Evolutionary conservation across 2,888 invertebrate species (phyloP).

Genomic region (Pammene aurita): DNA sequence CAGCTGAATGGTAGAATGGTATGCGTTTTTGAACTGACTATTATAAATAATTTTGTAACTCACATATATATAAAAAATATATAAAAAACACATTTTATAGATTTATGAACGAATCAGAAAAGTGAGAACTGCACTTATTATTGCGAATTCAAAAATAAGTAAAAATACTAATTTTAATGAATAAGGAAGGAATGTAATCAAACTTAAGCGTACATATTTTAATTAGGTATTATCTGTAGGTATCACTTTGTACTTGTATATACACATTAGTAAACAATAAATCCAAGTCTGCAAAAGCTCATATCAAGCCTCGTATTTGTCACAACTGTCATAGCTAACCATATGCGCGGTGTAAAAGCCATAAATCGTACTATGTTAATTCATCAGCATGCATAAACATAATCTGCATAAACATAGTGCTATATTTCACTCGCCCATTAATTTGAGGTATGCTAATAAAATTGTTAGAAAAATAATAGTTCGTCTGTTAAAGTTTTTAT

Average conservation of each 20-base stretch:
- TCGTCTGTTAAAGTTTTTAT: slow-evolving; percentile 17
- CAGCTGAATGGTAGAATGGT: no score
- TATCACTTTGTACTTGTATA: not conserved
- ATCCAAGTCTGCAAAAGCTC: not conserved
- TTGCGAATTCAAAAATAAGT: no score
- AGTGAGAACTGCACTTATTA: no score
- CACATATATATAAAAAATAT: no score
- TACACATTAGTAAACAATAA: slow-evolving; percentile 4
- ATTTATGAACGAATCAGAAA: no score
- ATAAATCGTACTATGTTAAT: slow-evolving; percentile 41
- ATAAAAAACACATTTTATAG: no score
- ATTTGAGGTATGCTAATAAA: slow-evolving; percentile 17
- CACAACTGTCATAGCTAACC: slow-evolving; percentile 34
- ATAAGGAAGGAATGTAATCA: no score
- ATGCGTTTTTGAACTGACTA: no score
- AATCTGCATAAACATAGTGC: slow-evolving; percentile 27
- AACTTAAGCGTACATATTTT: no score
- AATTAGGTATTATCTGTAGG: no score
- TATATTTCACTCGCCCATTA: slow-evolving; percentile 33
- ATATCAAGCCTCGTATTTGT: slow-evolving; percentile 31
- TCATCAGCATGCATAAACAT: slow-evolving; percentile 34
- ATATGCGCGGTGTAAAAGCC: slow-evolving; percentile 39
- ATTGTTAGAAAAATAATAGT: slow-evolving; percentile 10
- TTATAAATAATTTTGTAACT: no score
- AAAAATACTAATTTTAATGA: no score